A percentile compares a stretch with the other conserved stretches of the same genome.
phyloP scores from a whole-genome alignment of 2,888 invertebrate genomes.

The Gastrophysa polygoni region DNA sequence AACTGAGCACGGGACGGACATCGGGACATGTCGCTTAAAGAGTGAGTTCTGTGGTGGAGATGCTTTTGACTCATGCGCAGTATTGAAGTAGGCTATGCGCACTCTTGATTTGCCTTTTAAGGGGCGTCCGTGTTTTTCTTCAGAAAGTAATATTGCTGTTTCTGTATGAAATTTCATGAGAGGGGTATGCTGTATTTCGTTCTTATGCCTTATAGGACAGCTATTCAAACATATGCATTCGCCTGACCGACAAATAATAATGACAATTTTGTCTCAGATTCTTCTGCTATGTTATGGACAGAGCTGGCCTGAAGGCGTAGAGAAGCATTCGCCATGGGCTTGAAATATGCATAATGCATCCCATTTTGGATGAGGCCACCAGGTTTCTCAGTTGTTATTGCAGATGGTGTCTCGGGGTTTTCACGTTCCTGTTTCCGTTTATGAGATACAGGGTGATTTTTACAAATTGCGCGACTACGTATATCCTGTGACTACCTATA shows the following conservation, averaged over 20 bases:
- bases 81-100: constrained; percentile 44
- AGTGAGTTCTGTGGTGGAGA: constrained; percentile 5
- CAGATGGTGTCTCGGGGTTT: too few species aligned
- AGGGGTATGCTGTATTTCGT: constrained; percentile 1
- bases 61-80: constrained; percentile 37
- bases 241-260: background rate
- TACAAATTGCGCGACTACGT: too few species aligned
- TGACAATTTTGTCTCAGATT: constrained; percentile 6
- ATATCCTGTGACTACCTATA: too few species aligned
- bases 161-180: constrained; percentile 39
- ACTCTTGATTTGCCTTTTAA: constrained; percentile 43
- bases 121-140: constrained; percentile 33
- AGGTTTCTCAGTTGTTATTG: too few species aligned
- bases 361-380: too few species aligned
- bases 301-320: too few species aligned
- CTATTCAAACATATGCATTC: constrained; percentile 16
- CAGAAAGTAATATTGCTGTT: constrained; percentile 36
- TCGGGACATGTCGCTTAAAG: constrained; percentile 25
- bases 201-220: constrained; percentile 22
- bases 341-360: too few species aligned
- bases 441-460: too few species aligned
- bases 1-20: constrained; percentile 35
- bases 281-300: too few species aligned
- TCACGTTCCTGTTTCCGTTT: too few species aligned
- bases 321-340: too few species aligned